Percentiles rank a stretch among this genome's conserved stretches.
phyloP scores from a whole-genome alignment of 2,888 invertebrate genomes.

The Bruchidius siliquastri region DNA sequence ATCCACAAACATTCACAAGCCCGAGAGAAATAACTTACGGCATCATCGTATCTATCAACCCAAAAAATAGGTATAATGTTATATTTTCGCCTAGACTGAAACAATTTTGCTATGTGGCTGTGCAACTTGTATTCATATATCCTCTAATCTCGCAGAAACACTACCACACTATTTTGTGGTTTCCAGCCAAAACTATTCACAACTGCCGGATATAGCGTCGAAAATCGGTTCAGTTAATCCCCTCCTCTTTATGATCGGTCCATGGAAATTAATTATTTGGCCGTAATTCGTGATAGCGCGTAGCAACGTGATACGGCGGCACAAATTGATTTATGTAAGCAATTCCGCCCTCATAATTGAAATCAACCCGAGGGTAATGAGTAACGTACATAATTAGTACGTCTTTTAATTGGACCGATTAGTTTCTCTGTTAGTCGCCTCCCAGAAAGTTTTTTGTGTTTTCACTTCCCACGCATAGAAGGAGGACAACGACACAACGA shows the following conservation, averaged over 20 bases:
- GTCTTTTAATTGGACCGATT: background rate
- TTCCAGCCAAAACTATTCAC: background rate
- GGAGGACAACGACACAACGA: too few relatives aligned
- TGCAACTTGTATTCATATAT: too few relatives aligned
- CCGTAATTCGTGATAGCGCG: background rate
- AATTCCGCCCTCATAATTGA: background rate
- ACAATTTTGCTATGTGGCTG: too few relatives aligned
- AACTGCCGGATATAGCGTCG: background rate
- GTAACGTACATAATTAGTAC: background rate
- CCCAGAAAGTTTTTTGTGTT: background rate
- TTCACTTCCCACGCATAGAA: background rate
- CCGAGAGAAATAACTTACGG: too few relatives aligned
- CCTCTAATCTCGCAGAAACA: background rate
- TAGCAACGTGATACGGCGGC: background rate
- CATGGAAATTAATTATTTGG: background rate
- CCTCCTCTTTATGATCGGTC: background rate
- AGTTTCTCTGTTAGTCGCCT: background rate
- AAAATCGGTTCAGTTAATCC: background rate
- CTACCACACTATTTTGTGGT: background rate
- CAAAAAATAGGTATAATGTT: too few relatives aligned
- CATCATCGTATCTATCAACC: too few relatives aligned
- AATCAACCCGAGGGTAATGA: background rate
- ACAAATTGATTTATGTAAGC: background rate
- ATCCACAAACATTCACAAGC: too few relatives aligned
- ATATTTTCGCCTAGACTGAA: too few relatives aligned